Conservation (phyloP, 1,140 invertebrate genomes). For the Neomicropteryx cornuta region DNA sequence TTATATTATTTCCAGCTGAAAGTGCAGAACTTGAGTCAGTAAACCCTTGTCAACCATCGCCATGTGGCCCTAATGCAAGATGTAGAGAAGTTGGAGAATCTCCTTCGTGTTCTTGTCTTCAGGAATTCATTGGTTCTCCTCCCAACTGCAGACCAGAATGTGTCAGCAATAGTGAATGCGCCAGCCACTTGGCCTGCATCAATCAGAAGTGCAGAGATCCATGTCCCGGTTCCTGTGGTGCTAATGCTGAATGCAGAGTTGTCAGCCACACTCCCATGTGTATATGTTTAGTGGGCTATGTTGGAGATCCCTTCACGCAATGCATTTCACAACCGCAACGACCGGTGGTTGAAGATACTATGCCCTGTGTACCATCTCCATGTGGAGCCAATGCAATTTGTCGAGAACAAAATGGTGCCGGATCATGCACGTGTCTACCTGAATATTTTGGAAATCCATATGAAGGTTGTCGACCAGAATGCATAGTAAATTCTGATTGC, state of each 20-base stretch:
- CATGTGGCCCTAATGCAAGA: constrained; percentile 65
- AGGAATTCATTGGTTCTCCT: constrained; percentile 58
- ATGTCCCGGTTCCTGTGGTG: constrained; percentile 57
- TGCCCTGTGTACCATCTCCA: constrained; percentile 56
- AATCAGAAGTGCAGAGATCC: constrained; percentile 63
- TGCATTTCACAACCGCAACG: constrained; percentile 35
- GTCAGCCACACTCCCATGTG: constrained; percentile 66
- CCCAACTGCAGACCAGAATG: constrained; percentile 69
- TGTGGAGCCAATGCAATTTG: constrained; percentile 67
- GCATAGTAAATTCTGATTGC: constrained; percentile 54
- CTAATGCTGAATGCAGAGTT: constrained; percentile 59
- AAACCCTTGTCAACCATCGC: constrained; percentile 60
- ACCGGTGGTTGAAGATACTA: constrained; percentile 35
- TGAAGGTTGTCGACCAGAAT: constrained; percentile 58
- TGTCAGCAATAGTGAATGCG: constrained; percentile 62
- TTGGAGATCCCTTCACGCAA: constrained; percentile 60
- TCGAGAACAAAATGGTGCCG: constrained; percentile 50
- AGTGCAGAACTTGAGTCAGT: constrained; percentile 30
- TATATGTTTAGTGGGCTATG: constrained; percentile 51
- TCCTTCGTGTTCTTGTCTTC: constrained; percentile 58
- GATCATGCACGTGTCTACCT: constrained; percentile 56
- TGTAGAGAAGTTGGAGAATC: constrained; percentile 51
- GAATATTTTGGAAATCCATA: constrained; percentile 70
- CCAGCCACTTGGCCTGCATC: constrained; percentile 53
- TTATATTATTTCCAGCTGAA: too few species aligned